Conservation (phyloP, 2,797 vertebrate species). For the Babyrousa celebensis region DNA sequence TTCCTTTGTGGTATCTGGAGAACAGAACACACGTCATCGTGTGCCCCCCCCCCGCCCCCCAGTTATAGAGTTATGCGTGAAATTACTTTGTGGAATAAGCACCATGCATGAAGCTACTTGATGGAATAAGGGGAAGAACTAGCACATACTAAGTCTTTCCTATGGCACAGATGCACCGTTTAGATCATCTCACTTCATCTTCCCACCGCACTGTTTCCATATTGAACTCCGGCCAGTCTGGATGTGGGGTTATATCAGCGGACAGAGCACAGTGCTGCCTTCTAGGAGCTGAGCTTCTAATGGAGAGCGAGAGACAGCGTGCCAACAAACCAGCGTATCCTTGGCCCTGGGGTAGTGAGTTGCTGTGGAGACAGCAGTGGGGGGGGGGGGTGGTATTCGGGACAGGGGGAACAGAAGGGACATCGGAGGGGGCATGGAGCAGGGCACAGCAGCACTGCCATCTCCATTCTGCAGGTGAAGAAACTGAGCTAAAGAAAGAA, state of each 20-base stretch:
- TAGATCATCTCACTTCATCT: not conserved
- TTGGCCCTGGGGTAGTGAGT: not conserved
- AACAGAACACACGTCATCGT: not conserved
- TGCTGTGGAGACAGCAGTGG: not conserved
- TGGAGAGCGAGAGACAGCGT: not conserved
- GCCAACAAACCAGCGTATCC: not conserved
- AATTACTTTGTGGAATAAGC: not conserved
- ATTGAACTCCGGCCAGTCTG: not conserved
- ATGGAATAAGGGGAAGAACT: not conserved
- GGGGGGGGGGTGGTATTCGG: no score
- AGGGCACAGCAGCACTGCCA: not conserved
- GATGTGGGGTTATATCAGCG: not conserved
- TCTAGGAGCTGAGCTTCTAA: not conserved
- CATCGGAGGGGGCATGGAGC: not conserved
- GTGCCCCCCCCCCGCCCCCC: no score
- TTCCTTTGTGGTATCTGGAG: not conserved
- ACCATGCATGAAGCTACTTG: not conserved
- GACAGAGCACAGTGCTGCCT: not conserved
- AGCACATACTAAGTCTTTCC: not conserved
- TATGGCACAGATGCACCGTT: not conserved
- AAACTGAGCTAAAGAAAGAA: not conserved
- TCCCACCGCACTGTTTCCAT: fast-evolving
- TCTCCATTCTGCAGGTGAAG: not conserved
- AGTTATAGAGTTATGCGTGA: not conserved
- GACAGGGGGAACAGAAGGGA: not conserved